These are phyloP conservation scores for Anhinga anhinga DNA, from an alignment of 2,113 vertebrate species.

Conservation along the genomic window DNA sequence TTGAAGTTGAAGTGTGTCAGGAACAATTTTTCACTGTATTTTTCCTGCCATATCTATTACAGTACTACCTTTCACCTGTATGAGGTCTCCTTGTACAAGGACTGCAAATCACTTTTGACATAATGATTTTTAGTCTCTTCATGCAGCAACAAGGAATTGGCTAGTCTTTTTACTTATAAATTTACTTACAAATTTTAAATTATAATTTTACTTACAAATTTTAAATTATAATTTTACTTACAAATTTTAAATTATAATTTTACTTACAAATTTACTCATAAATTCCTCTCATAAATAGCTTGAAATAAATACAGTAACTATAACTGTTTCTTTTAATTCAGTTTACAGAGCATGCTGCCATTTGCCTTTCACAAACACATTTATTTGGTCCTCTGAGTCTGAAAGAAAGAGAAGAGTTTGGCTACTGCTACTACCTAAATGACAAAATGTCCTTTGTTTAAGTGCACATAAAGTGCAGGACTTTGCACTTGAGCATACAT, in stretches of 20 bases:
- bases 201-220: no score
- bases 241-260: no score
- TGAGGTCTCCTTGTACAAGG: not conserved
- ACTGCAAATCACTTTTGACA: not conserved
- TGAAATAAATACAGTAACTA: not conserved
- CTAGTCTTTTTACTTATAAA: not conserved
- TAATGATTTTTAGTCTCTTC: not conserved
- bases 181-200: not conserved
- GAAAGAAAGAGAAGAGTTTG: not conserved
- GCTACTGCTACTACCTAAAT: not conserved
- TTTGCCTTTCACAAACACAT: not conserved
- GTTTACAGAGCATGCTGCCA: not conserved
- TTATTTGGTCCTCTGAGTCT: not conserved
- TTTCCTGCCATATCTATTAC: not conserved
- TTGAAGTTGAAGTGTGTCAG: not conserved
- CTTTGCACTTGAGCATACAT: not conserved
- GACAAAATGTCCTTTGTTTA: not conserved
- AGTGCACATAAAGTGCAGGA: not conserved
- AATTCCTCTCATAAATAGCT: not conserved
- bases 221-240: no score
- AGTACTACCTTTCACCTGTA: not conserved
- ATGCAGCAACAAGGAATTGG: not conserved
- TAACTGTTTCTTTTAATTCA: not conserved
- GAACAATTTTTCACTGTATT: not conserved
- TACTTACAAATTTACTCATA: not conserved